These are phyloP conservation scores for Sciurus carolinensis DNA, from an alignment of 2,797 vertebrate species.

Conservation along the genomic window DNA sequence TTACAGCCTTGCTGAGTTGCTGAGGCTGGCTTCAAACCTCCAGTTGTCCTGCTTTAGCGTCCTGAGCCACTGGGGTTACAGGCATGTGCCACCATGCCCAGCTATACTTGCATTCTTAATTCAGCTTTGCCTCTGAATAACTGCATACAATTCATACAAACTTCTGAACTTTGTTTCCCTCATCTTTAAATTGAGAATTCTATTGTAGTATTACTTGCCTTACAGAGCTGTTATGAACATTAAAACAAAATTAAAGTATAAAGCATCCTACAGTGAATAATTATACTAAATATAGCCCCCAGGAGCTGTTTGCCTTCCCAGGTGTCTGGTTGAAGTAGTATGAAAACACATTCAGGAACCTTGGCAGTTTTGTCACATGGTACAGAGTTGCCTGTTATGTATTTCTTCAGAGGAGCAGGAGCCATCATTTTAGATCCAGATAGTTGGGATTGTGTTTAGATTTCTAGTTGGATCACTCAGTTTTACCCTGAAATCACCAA, in stretches of 20 bases:
- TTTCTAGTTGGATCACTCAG: background rate
- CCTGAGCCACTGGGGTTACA: no score
- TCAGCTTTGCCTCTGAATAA: slow-evolving; percentile 33
- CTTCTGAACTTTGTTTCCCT: slow-evolving; percentile 21
- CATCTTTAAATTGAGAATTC: background rate
- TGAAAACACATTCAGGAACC: background rate
- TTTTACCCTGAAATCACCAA: slow-evolving; percentile 25
- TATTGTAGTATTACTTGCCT: background rate
- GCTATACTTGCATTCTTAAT: background rate
- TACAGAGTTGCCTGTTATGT: background rate
- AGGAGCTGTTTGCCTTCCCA: background rate
- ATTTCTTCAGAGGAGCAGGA: background rate
- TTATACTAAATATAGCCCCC: background rate
- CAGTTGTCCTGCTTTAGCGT: no score
- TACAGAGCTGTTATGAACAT: background rate
- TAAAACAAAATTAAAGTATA: background rate
- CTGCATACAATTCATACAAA: background rate
- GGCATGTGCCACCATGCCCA: no score
- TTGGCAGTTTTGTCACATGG: background rate
- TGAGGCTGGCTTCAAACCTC: no score
- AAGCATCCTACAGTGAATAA: background rate
- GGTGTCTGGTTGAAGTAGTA: background rate
- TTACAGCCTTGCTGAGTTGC: no score
- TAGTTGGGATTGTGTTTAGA: background rate
- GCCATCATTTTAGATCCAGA: background rate